Conservation (phyloP, 2,888 invertebrate genomes). For the Timandra comae region DNA sequence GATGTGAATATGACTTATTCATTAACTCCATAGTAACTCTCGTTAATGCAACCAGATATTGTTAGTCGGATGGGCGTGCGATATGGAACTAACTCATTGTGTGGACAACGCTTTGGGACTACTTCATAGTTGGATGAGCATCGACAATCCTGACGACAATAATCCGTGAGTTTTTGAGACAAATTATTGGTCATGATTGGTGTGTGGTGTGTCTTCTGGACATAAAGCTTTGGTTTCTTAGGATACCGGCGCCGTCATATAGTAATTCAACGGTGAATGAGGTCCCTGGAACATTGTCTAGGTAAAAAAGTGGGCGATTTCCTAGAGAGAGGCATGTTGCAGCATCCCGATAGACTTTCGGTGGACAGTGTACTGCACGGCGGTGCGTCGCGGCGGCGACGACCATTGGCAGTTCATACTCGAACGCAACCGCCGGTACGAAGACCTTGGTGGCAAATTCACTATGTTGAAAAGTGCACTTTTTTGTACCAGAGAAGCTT, state of each 20-base stretch:
- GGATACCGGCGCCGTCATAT: too few relatives aligned
- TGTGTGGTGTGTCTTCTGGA: too few relatives aligned
- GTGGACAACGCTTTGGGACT: constrained; percentile 77
- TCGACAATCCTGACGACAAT: constrained; percentile 69
- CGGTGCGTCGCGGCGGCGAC: constrained; percentile 79
- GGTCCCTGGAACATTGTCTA: too few relatives aligned
- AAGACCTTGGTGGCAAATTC: constrained; percentile 83
- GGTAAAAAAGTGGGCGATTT: too few relatives aligned
- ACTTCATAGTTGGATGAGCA: constrained; percentile 78
- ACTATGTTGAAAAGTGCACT: constrained; percentile 79
- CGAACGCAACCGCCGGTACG: constrained; percentile 77
- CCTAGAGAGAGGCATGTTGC: too few relatives aligned
- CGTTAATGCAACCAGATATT: constrained; percentile 64
- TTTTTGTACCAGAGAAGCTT: constrained; percentile 79
- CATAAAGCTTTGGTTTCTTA: too few relatives aligned
- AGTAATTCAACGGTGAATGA: too few relatives aligned
- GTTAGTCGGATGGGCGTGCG: constrained; percentile 79
- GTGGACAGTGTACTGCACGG: constrained; percentile 83
- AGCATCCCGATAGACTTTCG: constrained; percentile 85
- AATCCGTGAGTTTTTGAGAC: constrained; percentile 79
- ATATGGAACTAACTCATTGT: constrained; percentile 78
- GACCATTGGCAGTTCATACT: constrained; percentile 86
- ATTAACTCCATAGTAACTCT: too few relatives aligned
- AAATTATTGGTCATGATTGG: too few relatives aligned
- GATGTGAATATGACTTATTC: too few relatives aligned